Evolutionary conservation across 2,797 vertebrate species (phyloP).

Genomic region (Agapornis canus): DNA sequence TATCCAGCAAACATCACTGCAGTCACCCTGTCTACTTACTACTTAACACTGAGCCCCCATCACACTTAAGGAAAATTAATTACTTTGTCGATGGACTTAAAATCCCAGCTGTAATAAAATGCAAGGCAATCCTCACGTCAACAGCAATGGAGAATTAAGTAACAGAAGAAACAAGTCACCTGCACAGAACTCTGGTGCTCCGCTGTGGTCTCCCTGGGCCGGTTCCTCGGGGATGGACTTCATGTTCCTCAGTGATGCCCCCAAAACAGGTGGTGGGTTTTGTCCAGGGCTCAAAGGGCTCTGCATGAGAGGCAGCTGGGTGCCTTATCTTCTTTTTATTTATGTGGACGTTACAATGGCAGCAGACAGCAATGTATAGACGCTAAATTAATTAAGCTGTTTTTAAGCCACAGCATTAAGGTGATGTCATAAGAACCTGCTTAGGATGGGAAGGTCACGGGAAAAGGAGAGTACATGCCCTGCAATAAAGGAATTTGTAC

Average conservation of each 20-base stretch:
- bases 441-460: slow-evolving; percentile 68
- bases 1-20: background rate
- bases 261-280: background rate
- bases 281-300: background rate
- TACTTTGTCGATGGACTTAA: background rate
- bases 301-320: slow-evolving; percentile 48
- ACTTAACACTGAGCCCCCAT: background rate
- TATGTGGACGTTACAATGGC: slow-evolving; percentile 56
- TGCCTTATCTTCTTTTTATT: slow-evolving; percentile 40
- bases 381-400: slow-evolving; percentile 50
- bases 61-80: slow-evolving; percentile 30
- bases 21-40: background rate
- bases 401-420: slow-evolving; percentile 69
- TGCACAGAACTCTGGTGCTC: slow-evolving; percentile 68
- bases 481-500: background rate
- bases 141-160: background rate
- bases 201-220: slow-evolving; percentile 36
- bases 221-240: slow-evolving; percentile 76
- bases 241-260: slow-evolving; percentile 57
- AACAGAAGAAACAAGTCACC: slow-evolving; percentile 39
- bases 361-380: slow-evolving; percentile 36
- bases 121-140: background rate
- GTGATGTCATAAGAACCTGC: slow-evolving; percentile 65
- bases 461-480: slow-evolving; percentile 47
- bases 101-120: slow-evolving; percentile 3